Conservation (phyloP, 2,888 invertebrate species). For the Cheilosia variabilis region DNA sequence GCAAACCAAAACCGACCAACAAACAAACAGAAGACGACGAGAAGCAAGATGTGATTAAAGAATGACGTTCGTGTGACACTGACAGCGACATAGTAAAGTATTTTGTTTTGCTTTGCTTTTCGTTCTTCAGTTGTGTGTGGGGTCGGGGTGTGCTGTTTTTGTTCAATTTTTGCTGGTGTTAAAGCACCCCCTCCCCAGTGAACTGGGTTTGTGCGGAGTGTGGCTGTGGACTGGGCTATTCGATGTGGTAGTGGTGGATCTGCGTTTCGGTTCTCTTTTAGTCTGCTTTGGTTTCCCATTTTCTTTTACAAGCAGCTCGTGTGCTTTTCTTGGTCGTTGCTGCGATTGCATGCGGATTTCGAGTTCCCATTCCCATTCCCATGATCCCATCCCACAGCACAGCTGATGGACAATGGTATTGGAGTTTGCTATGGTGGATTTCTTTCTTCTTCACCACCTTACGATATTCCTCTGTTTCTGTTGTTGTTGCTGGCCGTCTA, state of each 20-base stretch:
- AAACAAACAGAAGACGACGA: slow-evolving; percentile 10
- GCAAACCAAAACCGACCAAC: neutral
- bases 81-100: neutral
- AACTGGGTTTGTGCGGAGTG: too few species aligned
- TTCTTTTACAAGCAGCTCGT: slow-evolving; percentile 35
- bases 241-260: slow-evolving; percentile 44
- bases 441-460: slow-evolving; percentile 58
- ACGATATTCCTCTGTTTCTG: slow-evolving; percentile 17
- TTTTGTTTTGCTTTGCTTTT: slow-evolving; percentile 2
- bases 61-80: slow-evolving; percentile 46
- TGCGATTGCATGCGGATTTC: neutral
- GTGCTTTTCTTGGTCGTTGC: slow-evolving; percentile 39
- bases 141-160: neutral
- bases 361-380: neutral
- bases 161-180: neutral
- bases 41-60: slow-evolving; percentile 51
- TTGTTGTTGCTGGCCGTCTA: slow-evolving; percentile 18
- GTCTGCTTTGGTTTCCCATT: slow-evolving; percentile 51
- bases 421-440: slow-evolving; percentile 55
- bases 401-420: slow-evolving; percentile 2
- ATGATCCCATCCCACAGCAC: neutral
- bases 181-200: too few species aligned
- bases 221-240: neutral
- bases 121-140: neutral
- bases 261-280: slow-evolving; percentile 30